Conservation (phyloP, 2,888 invertebrate species). For the Herminia tarsipennalis region DNA sequence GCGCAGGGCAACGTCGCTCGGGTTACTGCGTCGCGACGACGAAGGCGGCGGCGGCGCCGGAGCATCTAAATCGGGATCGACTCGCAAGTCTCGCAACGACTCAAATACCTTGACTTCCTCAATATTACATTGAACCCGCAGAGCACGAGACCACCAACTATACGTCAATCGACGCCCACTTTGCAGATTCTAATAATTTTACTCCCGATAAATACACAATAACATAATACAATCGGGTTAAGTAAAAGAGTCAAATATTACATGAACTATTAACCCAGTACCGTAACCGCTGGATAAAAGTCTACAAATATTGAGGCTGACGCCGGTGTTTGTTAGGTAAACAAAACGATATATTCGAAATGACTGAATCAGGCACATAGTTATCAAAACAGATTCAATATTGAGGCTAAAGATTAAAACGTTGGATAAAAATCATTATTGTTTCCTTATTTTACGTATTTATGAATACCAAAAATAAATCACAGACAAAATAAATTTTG, state of each 20-base stretch:
- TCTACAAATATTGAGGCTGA: not conserved
- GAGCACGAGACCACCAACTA: slow-evolving; percentile 77
- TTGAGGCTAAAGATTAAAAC: slow-evolving; percentile 29
- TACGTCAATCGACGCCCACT: slow-evolving; percentile 83
- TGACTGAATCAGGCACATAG: slow-evolving; percentile 7
- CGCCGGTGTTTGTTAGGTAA: slow-evolving; percentile 1
- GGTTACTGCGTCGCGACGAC: slow-evolving; percentile 81
- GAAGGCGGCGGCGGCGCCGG: slow-evolving; percentile 80
- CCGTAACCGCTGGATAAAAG: not conserved
- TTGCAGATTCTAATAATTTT: slow-evolving; percentile 46
- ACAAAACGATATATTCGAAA: slow-evolving; percentile 13
- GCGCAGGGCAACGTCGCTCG: slow-evolving; percentile 80
- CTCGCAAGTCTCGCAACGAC: slow-evolving; percentile 83
- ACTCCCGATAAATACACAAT: not conserved
- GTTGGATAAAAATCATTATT: slow-evolving; percentile 1
- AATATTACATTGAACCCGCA: slow-evolving; percentile 85
- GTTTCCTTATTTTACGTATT: too few species aligned
- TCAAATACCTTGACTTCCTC: slow-evolving; percentile 86
- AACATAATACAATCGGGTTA: not conserved
- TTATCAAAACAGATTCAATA: slow-evolving; percentile 36
- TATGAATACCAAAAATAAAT: too few species aligned
- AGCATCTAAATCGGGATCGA: slow-evolving; percentile 85
- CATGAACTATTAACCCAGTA: not conserved
- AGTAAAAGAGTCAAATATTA: not conserved
- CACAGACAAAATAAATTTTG: too few species aligned